A percentile compares a stretch with the other conserved stretches of the same genome.
Conservation (phyloP, 2,113 vertebrate species). For the Tragulus kanchil region DNA sequence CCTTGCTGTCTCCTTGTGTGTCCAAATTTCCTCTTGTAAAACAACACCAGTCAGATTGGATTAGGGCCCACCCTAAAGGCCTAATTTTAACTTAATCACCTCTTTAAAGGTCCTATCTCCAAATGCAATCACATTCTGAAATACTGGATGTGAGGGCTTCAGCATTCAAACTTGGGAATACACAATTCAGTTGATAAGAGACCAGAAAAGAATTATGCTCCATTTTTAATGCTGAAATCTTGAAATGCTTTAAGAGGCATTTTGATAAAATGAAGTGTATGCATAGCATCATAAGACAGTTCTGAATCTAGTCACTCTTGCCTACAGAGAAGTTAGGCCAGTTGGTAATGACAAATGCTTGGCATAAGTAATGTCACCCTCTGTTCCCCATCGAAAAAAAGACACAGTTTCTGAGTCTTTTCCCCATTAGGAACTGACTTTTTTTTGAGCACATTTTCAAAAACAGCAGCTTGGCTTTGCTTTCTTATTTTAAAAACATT, state of each 20-base stretch:
- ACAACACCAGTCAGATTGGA: background rate
- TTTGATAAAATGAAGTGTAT: background rate
- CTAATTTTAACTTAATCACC: background rate
- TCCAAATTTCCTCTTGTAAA: background rate
- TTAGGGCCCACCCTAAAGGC: background rate
- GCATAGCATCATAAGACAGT: background rate
- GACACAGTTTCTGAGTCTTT: background rate
- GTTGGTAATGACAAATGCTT: background rate
- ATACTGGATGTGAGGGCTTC: background rate
- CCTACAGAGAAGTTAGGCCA: background rate
- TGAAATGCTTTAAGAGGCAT: background rate
- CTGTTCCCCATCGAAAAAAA: background rate
- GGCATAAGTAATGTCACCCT: background rate
- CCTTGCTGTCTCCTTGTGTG: background rate
- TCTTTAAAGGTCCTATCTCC: background rate
- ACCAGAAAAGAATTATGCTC: background rate
- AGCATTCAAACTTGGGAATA: background rate
- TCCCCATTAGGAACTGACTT: too few relatives aligned
- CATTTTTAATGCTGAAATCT: background rate
- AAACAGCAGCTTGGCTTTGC: too few relatives aligned
- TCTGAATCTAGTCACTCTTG: background rate
- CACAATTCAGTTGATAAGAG: background rate
- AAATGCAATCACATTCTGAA: background rate
- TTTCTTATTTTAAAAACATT: too few relatives aligned
- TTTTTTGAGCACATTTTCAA: too few relatives aligned